A percentile compares a stretch with the other conserved stretches of the same genome.
Evolutionary conservation across 2,888 invertebrate species (phyloP).

Genomic region (Physocephala rufipes): DNA sequence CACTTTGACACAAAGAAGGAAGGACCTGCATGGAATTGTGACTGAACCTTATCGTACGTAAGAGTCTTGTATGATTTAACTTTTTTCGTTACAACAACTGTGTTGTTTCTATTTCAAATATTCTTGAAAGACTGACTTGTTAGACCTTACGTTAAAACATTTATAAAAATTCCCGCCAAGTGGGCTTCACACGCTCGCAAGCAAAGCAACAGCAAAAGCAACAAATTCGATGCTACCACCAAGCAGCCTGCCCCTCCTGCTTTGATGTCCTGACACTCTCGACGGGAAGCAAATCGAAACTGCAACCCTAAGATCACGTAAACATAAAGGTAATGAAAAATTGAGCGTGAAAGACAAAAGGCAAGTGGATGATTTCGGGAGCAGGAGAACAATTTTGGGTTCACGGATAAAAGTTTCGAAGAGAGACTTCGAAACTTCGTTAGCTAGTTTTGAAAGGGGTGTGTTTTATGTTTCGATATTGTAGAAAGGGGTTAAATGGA

Average conservation of each 20-base stretch:
- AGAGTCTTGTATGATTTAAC: conserved; percentile 37
- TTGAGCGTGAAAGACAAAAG: conserved; percentile 10
- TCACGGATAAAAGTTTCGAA: conserved; percentile 22
- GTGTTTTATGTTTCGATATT: conserved; percentile 9
- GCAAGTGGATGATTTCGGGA: background rate
- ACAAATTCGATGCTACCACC: conserved; percentile 6
- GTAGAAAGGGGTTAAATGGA: background rate
- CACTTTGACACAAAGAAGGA: conserved; percentile 34
- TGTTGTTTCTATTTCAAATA: conserved; percentile 57
- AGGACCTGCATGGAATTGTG: conserved; percentile 36
- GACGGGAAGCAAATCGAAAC: background rate
- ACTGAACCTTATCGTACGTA: conserved; percentile 39
- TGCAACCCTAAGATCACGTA: conserved; percentile 25
- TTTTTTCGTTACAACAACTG: conserved; percentile 17
- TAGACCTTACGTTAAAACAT: conserved; percentile 62
- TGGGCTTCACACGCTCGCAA: conserved; percentile 18
- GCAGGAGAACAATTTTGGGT: conserved; percentile 3
- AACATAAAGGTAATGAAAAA: background rate
- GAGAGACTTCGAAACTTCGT: background rate
- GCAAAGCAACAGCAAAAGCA: conserved; percentile 21
- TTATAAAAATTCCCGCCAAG: conserved; percentile 54
- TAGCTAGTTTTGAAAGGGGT: background rate
- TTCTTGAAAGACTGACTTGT: conserved; percentile 63
- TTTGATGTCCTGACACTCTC: background rate
- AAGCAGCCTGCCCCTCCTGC: conserved; percentile 18